A percentile compares a stretch with the other conserved stretches of the same genome.
Conservation (phyloP, 2,113 vertebrate genomes). For the Apaloderma vittatum region DNA sequence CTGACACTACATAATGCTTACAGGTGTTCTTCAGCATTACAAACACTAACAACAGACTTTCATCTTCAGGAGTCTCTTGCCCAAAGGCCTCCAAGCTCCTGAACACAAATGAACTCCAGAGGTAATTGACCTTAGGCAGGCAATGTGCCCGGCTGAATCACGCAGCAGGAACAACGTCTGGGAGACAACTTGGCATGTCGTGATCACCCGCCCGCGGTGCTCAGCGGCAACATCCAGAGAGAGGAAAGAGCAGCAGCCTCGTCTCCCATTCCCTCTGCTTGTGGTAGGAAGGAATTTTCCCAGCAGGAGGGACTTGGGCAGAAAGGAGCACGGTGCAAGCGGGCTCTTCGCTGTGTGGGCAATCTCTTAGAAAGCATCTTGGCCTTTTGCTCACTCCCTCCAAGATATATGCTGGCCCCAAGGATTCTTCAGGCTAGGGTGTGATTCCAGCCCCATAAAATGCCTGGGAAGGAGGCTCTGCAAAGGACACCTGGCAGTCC, state of each 20-base stretch:
- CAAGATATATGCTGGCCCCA: not conserved
- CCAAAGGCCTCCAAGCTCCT: constrained; percentile 43
- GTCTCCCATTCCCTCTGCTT: not conserved
- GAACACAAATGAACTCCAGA: constrained; percentile 64
- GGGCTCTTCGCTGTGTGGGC: accelerated
- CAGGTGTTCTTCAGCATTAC: constrained; percentile 58
- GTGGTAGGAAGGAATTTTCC: not conserved
- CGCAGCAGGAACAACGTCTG: not conserved
- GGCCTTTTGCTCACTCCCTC: not conserved
- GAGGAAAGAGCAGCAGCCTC: not conserved
- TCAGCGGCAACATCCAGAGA: not conserved
- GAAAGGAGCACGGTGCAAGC: not conserved
- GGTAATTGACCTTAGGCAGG: constrained; percentile 53
- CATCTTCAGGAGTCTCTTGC: constrained; percentile 40
- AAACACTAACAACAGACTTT: constrained; percentile 60
- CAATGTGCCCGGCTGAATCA: not conserved
- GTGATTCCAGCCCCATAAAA: not conserved
- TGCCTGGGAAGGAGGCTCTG: not conserved
- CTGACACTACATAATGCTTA: constrained; percentile 52
- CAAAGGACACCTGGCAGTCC: not conserved
- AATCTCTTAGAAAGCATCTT: not conserved
- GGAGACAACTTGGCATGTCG: not conserved
- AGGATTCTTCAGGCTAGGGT: not conserved
- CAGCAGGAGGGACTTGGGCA: not conserved
- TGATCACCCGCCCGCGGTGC: not conserved